Evolutionary conservation across 2,797 vertebrate genomes (phyloP).

Genomic region (Liparis tanakae): DNA sequence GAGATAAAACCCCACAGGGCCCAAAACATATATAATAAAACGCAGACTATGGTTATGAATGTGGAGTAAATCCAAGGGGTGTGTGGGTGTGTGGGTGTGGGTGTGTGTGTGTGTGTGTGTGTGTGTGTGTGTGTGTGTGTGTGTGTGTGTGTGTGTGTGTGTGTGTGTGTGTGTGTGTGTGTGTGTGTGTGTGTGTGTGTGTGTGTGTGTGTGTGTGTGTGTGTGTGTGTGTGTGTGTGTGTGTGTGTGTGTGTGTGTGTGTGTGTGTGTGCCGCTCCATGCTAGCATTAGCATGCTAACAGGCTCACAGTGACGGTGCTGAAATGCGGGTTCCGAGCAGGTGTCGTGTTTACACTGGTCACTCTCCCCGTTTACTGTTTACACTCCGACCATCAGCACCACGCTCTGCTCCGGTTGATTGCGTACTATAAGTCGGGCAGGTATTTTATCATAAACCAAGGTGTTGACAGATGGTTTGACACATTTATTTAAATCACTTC

Average conservation of each 20-base stretch:
- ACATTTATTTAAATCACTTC: neutral
- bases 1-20: neutral
- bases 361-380: neutral
- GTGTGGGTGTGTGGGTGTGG: too few relatives aligned
- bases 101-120: too few relatives aligned
- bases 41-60: conserved; percentile 3
- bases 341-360: neutral
- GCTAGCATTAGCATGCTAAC: conserved; percentile 5
- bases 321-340: neutral
- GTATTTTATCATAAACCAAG: neutral
- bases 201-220: too few relatives aligned
- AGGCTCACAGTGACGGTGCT: neutral
- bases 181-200: too few relatives aligned
- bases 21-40: neutral
- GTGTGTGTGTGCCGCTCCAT: too few relatives aligned
- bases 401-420: neutral
- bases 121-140: too few relatives aligned
- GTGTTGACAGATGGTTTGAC: neutral
- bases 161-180: too few relatives aligned
- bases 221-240: too few relatives aligned
- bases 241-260: too few relatives aligned
- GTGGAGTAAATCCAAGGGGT: neutral
- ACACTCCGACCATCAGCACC: neutral
- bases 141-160: too few relatives aligned
- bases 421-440: neutral